phyloP scores from a whole-genome alignment of 2,113 vertebrate genomes.

The Forbesichthys papilliferus region DNA sequence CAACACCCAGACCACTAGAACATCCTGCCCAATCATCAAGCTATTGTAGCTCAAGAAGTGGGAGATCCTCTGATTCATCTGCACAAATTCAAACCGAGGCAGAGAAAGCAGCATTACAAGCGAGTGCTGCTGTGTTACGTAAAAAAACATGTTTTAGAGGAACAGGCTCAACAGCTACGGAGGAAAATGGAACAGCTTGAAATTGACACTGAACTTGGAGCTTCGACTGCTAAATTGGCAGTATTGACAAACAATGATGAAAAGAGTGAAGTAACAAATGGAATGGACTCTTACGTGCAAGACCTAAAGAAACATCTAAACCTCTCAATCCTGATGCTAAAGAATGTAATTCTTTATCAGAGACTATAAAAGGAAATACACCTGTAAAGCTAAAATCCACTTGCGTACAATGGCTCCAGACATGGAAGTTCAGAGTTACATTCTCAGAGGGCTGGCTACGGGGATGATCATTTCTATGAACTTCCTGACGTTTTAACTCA shows the following conservation, averaged over 20 bases:
- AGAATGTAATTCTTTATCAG: not conserved
- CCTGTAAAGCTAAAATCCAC: not conserved
- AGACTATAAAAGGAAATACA: not conserved
- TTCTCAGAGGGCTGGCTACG: too few species aligned
- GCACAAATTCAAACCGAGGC: too few species aligned
- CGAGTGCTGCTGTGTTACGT: not conserved
- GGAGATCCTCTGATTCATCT: too few species aligned
- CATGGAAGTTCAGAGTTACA: too few species aligned
- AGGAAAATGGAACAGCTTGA: not conserved
- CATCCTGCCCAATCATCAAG: not conserved
- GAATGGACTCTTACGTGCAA: not conserved
- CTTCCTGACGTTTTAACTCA: too few species aligned
- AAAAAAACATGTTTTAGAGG: not conserved
- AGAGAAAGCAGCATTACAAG: not conserved
- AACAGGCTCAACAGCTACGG: not conserved
- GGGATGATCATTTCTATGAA: too few species aligned
- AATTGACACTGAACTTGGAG: not conserved
- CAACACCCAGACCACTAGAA: too few species aligned
- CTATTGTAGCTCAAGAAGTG: too few species aligned
- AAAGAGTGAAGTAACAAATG: not conserved
- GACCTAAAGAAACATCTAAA: not conserved
- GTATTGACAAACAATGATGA: not conserved
- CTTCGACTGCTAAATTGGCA: not conserved
- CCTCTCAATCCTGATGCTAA: not conserved
- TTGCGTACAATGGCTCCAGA: conserved; percentile 7